A percentile compares a stretch with the other conserved stretches of the same genome.
These are phyloP conservation scores for Phrynocephalus forsythii DNA, from an alignment of 2,797 vertebrate genomes.

Conservation along the genomic window DNA sequence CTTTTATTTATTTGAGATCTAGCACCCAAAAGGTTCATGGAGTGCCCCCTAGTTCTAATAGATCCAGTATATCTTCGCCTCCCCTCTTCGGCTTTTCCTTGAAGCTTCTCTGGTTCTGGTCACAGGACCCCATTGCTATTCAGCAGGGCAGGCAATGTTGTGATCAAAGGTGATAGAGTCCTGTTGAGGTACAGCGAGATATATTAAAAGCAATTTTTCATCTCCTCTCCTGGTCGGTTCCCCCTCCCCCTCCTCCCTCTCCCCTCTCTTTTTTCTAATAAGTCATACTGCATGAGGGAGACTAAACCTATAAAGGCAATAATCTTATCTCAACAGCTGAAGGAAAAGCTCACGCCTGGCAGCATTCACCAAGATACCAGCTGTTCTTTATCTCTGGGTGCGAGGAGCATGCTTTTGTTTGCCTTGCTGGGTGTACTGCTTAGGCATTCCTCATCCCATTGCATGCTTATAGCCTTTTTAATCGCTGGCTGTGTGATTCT, in stretches of 20 bases:
- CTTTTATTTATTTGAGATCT: too few species aligned
- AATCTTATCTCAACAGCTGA: slow-evolving; percentile 24
- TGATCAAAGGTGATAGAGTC: neutral
- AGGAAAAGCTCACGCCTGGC: accelerated
- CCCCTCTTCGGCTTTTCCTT: neutral
- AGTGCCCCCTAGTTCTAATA: too few species aligned
- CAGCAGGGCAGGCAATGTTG: neutral
- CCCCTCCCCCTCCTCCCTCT: too few species aligned
- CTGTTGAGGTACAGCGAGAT: neutral
- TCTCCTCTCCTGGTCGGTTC: slow-evolving; percentile 6
- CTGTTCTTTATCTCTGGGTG: neutral
- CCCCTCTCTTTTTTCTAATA: neutral
- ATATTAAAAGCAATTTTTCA: slow-evolving; percentile 19
- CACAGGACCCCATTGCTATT: neutral
- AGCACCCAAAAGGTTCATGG: too few species aligned
- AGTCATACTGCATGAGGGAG: neutral
- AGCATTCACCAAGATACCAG: slow-evolving; percentile 2
- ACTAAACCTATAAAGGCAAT: neutral
- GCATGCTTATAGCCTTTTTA: slow-evolving; percentile 2
- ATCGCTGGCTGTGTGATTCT: slow-evolving; percentile 21
- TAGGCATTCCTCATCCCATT: slow-evolving; percentile 2
- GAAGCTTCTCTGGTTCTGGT: neutral
- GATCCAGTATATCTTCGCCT: neutral
- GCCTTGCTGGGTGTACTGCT: neutral
- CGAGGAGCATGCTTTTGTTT: slow-evolving; percentile 7